These are phyloP conservation scores for Empis stercorea DNA, from an alignment of 2,888 invertebrate species.

Conservation along the genomic window DNA sequence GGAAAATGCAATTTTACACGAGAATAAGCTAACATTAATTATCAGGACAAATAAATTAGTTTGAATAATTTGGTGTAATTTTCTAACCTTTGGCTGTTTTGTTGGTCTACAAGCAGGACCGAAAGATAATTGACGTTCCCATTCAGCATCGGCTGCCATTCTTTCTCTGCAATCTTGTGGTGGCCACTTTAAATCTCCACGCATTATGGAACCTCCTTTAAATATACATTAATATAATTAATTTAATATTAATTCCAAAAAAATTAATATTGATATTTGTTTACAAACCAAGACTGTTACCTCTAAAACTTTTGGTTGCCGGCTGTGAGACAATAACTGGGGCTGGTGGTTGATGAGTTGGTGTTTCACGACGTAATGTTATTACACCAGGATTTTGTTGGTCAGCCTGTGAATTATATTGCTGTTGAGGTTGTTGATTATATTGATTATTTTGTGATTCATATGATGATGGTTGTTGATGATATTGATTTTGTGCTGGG, in stretches of 20 bases:
- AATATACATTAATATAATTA: conserved; percentile 5
- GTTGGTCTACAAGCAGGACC: conserved; percentile 65
- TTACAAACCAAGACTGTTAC: conserved; percentile 30
- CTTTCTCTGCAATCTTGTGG: conserved; percentile 64
- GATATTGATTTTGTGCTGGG: conserved; percentile 13
- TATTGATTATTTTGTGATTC: conserved; percentile 18
- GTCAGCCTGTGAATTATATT: conserved; percentile 21
- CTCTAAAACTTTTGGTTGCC: conserved; percentile 57
- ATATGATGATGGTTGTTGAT: neutral
- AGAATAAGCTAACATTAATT: no score
- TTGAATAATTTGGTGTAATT: no score
- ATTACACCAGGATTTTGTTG: conserved; percentile 40
- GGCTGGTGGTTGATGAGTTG: conserved; percentile 61
- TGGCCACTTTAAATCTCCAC: conserved; percentile 82
- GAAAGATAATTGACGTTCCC: conserved; percentile 54
- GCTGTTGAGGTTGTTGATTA: conserved; percentile 18
- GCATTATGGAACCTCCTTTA: conserved; percentile 65
- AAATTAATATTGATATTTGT: neutral
- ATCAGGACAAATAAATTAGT: no score
- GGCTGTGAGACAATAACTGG: conserved; percentile 70
- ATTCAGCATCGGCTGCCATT: conserved; percentile 59
- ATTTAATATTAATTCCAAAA: neutral
- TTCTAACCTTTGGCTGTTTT: conserved; percentile 41
- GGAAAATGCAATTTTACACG: no score
- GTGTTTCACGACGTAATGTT: conserved; percentile 53